Base-by-base conservation (phyloP, 2,797 vertebrate species). In the Sebastes itinus region DNA sequence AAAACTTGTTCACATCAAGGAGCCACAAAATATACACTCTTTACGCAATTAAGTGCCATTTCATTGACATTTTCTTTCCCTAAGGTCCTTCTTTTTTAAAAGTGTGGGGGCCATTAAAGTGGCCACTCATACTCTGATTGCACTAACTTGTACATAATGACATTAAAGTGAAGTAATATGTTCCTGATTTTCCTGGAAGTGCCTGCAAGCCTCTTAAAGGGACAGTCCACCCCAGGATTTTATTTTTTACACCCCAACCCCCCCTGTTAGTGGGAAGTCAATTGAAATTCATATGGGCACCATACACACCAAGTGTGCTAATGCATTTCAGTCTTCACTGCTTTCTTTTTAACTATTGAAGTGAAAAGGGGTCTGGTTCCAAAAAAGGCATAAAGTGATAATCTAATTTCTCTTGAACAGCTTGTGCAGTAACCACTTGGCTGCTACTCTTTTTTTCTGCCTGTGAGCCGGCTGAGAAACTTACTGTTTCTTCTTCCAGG, bases 361-460 rank as follows among this genome's bases (percentile, higher is more conserved):
- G 68, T 71, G n/a, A 55, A 71, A 80, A 72, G 16, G 16, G 4
- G 14, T 65, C 22, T 38, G 38, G 35, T 72, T 82, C 78, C 72
- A 86, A 79, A 75, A 74, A 67, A 80, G 65, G 49, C 64, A 80
- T 71, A 28, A 72, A 74, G 74, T 78, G 83, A 77, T 81, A 69
- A 78, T 85, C 52, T 70, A 63, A 81, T 82, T 84, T 77, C 60
- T 78, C 54, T 77, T 76, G 70, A 79, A 75, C 89, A 87, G 78
- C 77, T 84, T 90, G 80, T 80, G 73, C 77, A 62, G 70, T 42
- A 75, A 75, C 73, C 69, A 70, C 73, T 82, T 80, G 80, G 80
- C 78, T 66, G 35, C 55, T 42, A 32, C 8, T 54, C 20, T 52
- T 42, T 42, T 42, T 59, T 66, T 13, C 32, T 70, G 61, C 71